Evolutionary conservation across 2,113 vertebrate genomes (phyloP).

Genomic region (Ciconia stormi): DNA sequence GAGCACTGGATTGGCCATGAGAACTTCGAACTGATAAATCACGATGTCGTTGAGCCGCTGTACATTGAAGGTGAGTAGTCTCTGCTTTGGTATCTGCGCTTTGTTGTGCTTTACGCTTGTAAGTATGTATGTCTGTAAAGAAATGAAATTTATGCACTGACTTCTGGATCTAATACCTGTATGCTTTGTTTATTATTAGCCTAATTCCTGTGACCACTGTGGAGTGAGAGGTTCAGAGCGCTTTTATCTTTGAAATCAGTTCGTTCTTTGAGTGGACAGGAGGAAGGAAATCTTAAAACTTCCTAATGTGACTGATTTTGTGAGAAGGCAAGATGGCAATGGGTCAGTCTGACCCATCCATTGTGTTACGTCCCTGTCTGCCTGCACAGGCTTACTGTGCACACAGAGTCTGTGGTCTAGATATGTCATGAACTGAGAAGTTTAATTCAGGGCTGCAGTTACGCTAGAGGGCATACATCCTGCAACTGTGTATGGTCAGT

Average conservation of each 20-base stretch:
- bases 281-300: neutral
- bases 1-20: constrained; percentile 99
- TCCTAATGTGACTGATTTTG: neutral
- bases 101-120: neutral
- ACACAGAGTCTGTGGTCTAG: neutral
- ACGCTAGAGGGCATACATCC: rapidly evolving
- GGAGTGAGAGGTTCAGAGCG: neutral
- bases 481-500: neutral
- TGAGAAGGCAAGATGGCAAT: neutral
- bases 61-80: constrained; percentile 92
- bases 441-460: neutral
- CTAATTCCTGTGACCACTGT: neutral
- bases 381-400: rapidly evolving
- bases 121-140: neutral
- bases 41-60: constrained; percentile 96
- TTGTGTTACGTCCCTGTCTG: neutral
- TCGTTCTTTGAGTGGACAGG: neutral
- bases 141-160: neutral
- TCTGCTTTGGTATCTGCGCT: neutral
- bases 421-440: neutral
- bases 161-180: neutral
- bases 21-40: constrained; percentile 99
- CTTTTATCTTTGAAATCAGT: neutral
- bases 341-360: neutral
- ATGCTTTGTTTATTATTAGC: neutral